Base-by-base conservation (phyloP, 1,140 invertebrate species). In the Bombus haemorrhoidalis region DNA sequence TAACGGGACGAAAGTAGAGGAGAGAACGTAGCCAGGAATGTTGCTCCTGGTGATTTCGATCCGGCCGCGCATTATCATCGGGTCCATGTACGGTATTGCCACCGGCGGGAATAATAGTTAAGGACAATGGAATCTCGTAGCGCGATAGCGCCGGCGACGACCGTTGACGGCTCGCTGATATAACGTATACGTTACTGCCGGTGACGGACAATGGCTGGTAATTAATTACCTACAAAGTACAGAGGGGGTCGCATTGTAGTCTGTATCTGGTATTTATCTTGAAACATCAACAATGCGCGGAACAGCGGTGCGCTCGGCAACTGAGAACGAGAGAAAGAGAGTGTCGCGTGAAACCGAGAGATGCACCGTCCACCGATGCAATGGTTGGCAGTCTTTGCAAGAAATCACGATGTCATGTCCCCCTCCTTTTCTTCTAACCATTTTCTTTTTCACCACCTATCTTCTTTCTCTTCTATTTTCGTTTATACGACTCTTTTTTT, bases 141-240 rank as follows among this genome's bases (percentile, higher is more conserved):
- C 88, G 89, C 90, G 88, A 92, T 91, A 92, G 83, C 89, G 81
- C 75, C 88, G 77, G 68, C 90, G 92, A 88, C 93, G 91, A 90
- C 87, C 91, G 90, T 85, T 92, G 92, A 92, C 86, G 89, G 84
- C 86, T 83, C 83, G 84, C 92, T 92, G 92, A 93, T 93, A 93
- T 93, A 93, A 93, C 90, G 90, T 93, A 93, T 93, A 93, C 86
- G 90, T 91, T 90, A 93, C 92, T 89, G 91, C 87, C 90, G 85
- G 87, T 93, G 92, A 93, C 92, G 90, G 91, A 93, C 93, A 93
- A 93, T 93, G 88, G 90, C 77, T 86, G 89, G 91, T 93, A 94
- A 94, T 94, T 94, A 94, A 94, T 94, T 93, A 91, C 91, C 93
- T 92, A 93, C 93, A 92, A 93, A 93, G 91, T 93, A 92, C 91